Base-by-base conservation (phyloP, 2,888 invertebrate genomes). In the Drosophila nr. medialis region DNA sequence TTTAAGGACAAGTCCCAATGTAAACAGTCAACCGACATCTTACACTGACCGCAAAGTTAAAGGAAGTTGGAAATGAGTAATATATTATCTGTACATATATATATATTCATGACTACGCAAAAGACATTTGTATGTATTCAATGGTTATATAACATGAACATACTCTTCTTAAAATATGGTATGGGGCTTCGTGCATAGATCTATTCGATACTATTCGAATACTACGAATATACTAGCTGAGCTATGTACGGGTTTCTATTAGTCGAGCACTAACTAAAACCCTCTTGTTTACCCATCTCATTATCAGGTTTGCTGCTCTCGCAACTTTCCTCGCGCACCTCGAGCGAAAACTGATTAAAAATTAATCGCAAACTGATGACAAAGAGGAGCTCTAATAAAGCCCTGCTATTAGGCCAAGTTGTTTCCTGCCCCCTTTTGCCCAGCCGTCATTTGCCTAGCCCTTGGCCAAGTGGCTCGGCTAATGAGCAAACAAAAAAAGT, bases 391-490 rank as follows among this genome's bases (percentile, higher is more conserved):
- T 49, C 60, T 75, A 48, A 70, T 80, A 73, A 77, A 73, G 70
- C 45, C 58, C 53, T 53, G 62, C 84, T 68, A 77, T 81, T 83
- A 74, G 65, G 59, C 70, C 65, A 80, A 67, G 66, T 80, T 72
- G 36, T 27, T 18, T 24, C 18, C 24, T 60, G 60, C 29, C 29
- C 29, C 29, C 29, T 29, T 29, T 29, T 29, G 29, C 29, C 29
- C 29, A 29, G 29, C 69, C 70, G 81, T 72, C 69, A 83, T 83
- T 77, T 84, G 75, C 75, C 64, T 56, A 78, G 81, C 85, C 66
- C 78, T 80, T 78, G 56, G 64, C 71, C 62, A 55, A 64, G 51
- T 76, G 67, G 42, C 48, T 80, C 75, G 6, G 62, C 60, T 81
- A 81, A 81, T 84, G 81, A 81, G 75, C 56, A 54, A 55, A 72